Conservation (phyloP, 1,140 invertebrate genomes). For the Penaeus indicus region DNA sequence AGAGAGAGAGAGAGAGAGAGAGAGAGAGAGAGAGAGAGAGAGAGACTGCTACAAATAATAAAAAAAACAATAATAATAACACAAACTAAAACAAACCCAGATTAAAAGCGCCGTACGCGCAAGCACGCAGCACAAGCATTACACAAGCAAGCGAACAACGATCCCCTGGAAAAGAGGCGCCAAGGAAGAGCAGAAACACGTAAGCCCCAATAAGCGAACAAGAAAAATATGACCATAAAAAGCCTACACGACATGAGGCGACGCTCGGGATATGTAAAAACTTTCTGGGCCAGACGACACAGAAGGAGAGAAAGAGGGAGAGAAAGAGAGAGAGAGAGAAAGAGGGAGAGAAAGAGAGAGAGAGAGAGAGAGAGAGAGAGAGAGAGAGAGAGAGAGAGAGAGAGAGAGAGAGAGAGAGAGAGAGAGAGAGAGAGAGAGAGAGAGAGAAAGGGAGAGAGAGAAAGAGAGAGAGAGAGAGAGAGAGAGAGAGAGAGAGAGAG, state of each 20-base stretch:
- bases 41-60: too few species aligned
- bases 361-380: background rate
- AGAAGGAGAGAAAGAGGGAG: background rate
- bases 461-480: background rate
- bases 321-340: background rate
- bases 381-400: background rate
- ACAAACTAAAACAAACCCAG: too few species aligned
- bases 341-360: background rate
- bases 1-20: background rate
- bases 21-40: conserved; percentile 5
- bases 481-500: conserved; percentile 15
- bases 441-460: background rate
- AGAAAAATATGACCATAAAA: too few species aligned
- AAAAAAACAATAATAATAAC: too few species aligned
- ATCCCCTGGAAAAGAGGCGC: too few species aligned
- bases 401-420: background rate
- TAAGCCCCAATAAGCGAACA: too few species aligned
- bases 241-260: too few species aligned
- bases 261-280: too few species aligned
- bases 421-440: background rate
- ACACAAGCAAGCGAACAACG: too few species aligned
- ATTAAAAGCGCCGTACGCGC: too few species aligned
- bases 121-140: too few species aligned
- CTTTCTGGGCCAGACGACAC: background rate
- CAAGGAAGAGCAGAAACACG: too few species aligned